Percentiles rank a stretch among this genome's conserved stretches.
phyloP scores from a whole-genome alignment of 1,140 invertebrate genomes.

The Acarapis woodi region DNA sequence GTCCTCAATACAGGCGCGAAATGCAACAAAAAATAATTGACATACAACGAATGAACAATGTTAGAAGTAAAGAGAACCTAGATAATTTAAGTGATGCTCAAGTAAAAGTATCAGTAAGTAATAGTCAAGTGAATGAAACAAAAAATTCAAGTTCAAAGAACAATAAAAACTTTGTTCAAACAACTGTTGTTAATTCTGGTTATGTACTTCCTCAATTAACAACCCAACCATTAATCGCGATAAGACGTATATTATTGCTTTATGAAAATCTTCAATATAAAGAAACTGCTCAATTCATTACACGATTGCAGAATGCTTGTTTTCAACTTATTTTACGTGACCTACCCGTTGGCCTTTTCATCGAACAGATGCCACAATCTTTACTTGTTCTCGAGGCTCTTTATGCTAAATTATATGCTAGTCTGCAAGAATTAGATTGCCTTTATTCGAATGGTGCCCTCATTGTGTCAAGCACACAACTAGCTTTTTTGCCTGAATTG shows the following conservation, averaged over 20 bases:
- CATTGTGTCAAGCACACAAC: too few relatives aligned
- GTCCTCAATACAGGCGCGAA: too few relatives aligned
- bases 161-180: too few relatives aligned
- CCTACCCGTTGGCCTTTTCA: slow-evolving; percentile 50
- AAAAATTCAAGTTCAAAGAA: too few relatives aligned
- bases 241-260: slow-evolving; percentile 28
- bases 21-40: too few relatives aligned
- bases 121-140: too few relatives aligned
- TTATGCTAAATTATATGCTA: slow-evolving; percentile 32
- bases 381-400: slow-evolving; percentile 53
- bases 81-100: too few relatives aligned
- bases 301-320: slow-evolving; percentile 36
- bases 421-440: slow-evolving; percentile 15
- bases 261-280: slow-evolving; percentile 44
- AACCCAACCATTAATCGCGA: slow-evolving; percentile 6
- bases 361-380: slow-evolving; percentile 56
- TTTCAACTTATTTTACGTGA: slow-evolving; percentile 34
- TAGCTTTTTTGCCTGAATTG: too few relatives aligned
- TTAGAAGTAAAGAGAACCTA: too few relatives aligned
- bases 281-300: slow-evolving; percentile 42
- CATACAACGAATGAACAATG: too few relatives aligned
- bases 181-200: too few relatives aligned
- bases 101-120: too few relatives aligned
- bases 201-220: slow-evolving; percentile 9
- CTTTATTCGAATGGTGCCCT: neutral